Percentiles rank a stretch among this genome's conserved stretches.
phyloP scores from a whole-genome alignment of 2,888 invertebrate genomes.

The Perizoma affinitatum region DNA sequence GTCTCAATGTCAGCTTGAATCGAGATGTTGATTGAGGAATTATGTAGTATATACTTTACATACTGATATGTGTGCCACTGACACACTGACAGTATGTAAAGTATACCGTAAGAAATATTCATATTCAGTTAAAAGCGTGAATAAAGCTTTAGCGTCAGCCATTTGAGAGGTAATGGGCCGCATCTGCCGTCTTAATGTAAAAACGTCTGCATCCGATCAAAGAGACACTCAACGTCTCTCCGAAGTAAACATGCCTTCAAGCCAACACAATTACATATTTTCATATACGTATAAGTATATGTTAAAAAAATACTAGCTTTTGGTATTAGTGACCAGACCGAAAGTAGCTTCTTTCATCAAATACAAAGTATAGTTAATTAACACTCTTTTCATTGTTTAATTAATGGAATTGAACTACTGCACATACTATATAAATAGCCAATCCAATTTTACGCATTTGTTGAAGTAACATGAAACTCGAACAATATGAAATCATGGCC shows the following conservation, averaged over 20 bases:
- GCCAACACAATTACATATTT: constrained; percentile 7
- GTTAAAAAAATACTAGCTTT: too few relatives aligned
- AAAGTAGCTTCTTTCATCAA: too few relatives aligned
- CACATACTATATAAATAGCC: constrained; percentile 1
- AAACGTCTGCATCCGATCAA: constrained; percentile 59
- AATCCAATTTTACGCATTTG: constrained; percentile 31
- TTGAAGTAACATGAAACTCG: constrained; percentile 29
- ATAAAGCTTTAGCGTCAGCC: constrained; percentile 55
- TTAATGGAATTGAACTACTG: too few relatives aligned
- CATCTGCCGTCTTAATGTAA: constrained; percentile 62
- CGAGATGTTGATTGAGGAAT: constrained; percentile 59
- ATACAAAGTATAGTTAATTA: too few relatives aligned
- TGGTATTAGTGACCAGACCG: too few relatives aligned
- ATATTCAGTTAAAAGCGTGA: constrained; percentile 34
- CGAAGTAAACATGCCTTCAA: constrained; percentile 1
- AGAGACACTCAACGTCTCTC: constrained; percentile 44
- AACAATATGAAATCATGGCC: constrained; percentile 37
- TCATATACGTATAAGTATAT: background rate
- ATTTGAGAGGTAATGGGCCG: constrained; percentile 68
- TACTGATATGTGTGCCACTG: constrained; percentile 54
- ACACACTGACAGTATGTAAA: constrained; percentile 1
- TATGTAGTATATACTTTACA: too few relatives aligned
- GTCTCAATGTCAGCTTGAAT: constrained; percentile 54
- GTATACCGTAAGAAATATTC: constrained; percentile 9
- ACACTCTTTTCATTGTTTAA: too few relatives aligned